Evolutionary conservation across 2,797 vertebrate genomes (phyloP).

Genomic region (Silurus aristotelis): DNA sequence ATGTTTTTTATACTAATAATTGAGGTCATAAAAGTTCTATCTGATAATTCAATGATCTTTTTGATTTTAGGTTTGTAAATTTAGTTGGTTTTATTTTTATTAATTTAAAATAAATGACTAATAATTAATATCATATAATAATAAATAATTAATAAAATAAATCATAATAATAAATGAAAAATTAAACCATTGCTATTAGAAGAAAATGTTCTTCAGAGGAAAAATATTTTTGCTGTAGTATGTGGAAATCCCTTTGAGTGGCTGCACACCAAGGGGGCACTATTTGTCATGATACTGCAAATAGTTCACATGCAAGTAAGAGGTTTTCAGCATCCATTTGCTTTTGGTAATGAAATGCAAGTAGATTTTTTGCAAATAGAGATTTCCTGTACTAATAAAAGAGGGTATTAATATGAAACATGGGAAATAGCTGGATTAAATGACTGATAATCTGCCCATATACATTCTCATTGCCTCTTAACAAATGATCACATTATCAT

Average conservation of each 20-base stretch:
- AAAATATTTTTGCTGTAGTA: neutral
- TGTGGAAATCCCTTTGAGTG: neutral
- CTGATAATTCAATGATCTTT: neutral
- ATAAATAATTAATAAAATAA: too few relatives aligned
- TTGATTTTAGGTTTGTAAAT: neutral
- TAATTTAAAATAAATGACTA: too few relatives aligned
- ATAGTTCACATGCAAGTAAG: neutral
- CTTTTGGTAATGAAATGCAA: neutral
- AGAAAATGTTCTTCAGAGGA: neutral
- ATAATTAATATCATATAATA: too few relatives aligned
- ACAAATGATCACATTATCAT: slow-evolving; percentile 4
- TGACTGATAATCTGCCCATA: slow-evolving; percentile 6
- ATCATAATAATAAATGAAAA: neutral
- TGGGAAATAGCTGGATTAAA: neutral
- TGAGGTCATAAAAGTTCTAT: neutral
- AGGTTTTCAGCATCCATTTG: neutral
- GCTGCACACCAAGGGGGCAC: neutral
- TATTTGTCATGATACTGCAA: neutral
- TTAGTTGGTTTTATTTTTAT: neutral
- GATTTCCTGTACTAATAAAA: neutral
- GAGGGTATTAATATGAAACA: neutral
- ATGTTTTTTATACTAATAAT: neutral
- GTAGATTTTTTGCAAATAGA: neutral
- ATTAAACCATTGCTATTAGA: neutral
- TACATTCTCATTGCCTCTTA: neutral